Evolutionary conservation across 2,888 invertebrate species (phyloP), one percentile per base, ranked within the genome.

Genomic region (Lydus trimaculatus): DNA sequence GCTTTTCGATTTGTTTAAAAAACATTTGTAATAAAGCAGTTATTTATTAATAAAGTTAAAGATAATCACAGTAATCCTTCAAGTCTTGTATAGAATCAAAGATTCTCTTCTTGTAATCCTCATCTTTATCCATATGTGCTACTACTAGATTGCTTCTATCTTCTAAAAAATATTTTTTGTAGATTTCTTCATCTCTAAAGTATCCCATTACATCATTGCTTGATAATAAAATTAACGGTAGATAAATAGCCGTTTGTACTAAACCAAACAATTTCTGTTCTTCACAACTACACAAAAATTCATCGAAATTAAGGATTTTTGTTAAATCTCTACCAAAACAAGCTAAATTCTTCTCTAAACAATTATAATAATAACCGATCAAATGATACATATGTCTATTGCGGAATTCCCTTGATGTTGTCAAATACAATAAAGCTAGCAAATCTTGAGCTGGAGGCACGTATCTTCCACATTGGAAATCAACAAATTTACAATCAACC

Each of bases 391-490:
- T 73, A 64, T 79, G 65, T 36, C 76, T 64, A 39, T 76, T 70
- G 9, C 83, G 71, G 61, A 83, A 80, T 43, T 78, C 73, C 48
- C 79, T 75, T 1, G 77, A 76, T 9, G 83, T 84, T 5, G 78
- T 83, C 48, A 82, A 66, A 67, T 80, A 79, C 11, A 84, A 64
- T 17, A 82, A 56, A 2, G 80, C 76, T 81, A 90, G 86, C 0
- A 91, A 85, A 76, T 94, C 93, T 59, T 91, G 87, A 23, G 90
- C 88, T 0, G 91, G 90, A 0, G 92, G 91, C 17, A 89, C 89
- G 78, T 90, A 92, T 66, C 85, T 73, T 0, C 78, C 79, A 39
- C 79, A 79, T 77, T 85, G 85, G 71, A 83, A 86, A 77, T 86
- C 85, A 1, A 86, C 80, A 59, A 86, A 77, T 72, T 80, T 83